Conservation (phyloP, 2,797 vertebrate genomes). For the Characodon lateralis region DNA sequence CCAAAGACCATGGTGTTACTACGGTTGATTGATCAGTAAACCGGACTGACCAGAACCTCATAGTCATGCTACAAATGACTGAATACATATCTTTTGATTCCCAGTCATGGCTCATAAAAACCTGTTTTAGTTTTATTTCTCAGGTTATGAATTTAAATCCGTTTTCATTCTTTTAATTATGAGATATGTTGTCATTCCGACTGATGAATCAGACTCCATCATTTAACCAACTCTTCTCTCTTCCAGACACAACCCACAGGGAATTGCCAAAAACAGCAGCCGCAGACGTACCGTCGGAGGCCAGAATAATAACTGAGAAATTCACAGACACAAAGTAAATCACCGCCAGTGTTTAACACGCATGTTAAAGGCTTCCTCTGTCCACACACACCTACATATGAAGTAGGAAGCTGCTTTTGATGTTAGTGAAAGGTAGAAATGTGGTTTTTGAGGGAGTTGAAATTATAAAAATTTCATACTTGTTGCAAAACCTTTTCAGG, state of each 20-base stretch:
- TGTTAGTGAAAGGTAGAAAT: background rate
- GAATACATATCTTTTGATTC: too few species aligned
- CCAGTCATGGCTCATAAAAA: background rate
- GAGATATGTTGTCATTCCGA: background rate
- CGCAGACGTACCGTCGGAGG: constrained; percentile 45
- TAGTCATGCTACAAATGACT: too few species aligned
- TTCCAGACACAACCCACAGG: constrained; percentile 9
- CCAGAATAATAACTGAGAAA: constrained; percentile 15
- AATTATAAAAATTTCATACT: background rate
- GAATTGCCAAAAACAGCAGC: constrained; percentile 28
- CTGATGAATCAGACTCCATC: constrained; percentile 3
- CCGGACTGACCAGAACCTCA: too few species aligned
- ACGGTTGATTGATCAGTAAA: too few species aligned
- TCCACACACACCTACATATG: constrained; percentile 30
- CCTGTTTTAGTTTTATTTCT: too few species aligned
- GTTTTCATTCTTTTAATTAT: background rate
- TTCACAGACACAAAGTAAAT: constrained; percentile 33
- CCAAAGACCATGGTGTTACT: too few species aligned
- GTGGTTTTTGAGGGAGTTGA: constrained; percentile 10
- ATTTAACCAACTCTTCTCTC: constrained; percentile 20
- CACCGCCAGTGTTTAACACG: constrained; percentile 31
- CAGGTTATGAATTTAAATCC: background rate
- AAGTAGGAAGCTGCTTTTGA: background rate
- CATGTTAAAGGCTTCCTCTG: constrained; percentile 3
- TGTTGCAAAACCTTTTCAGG: constrained; percentile 3